Conservation (phyloP, 2,797 vertebrate genomes). For the Muraenolepis orangiensis region DNA sequence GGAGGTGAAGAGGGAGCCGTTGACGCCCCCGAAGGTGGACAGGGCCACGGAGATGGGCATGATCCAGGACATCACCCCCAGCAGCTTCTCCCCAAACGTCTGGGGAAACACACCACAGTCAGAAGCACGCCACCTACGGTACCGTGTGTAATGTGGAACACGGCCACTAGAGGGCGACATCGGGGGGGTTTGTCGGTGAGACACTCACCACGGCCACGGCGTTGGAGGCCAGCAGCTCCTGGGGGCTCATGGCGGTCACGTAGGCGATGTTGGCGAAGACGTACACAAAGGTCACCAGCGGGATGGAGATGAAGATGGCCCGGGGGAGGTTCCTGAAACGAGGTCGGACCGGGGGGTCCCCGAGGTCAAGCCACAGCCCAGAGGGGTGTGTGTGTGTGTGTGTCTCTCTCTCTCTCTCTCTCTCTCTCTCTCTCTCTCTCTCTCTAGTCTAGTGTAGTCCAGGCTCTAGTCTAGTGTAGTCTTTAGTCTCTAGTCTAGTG, state of each 20-base stretch:
- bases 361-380: no score
- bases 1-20: conserved; percentile 92
- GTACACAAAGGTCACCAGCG: conserved; percentile 91
- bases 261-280: conserved; percentile 95
- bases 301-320: conserved; percentile 94
- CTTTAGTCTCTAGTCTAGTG: no score
- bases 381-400: no score
- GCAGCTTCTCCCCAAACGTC: conserved; percentile 92
- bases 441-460: no score
- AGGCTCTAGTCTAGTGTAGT: no score
- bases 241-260: conserved; percentile 91
- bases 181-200: background rate
- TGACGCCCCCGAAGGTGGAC: conserved; percentile 92
- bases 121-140: no score
- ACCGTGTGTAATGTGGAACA: background rate
- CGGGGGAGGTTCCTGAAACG: conserved; percentile 90
- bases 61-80: conserved; percentile 92
- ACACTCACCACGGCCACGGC: conserved; percentile 91
- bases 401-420: no score
- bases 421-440: no score
- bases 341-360: no score
- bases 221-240: conserved; percentile 89
- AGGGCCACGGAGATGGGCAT: conserved; percentile 96
- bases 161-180: conserved; percentile 34
- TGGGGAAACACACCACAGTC: no score